Percentiles rank a stretch among this genome's conserved stretches.
Evolutionary conservation across 2,888 invertebrate species (phyloP).

Genomic region (Elmis aenea): DNA sequence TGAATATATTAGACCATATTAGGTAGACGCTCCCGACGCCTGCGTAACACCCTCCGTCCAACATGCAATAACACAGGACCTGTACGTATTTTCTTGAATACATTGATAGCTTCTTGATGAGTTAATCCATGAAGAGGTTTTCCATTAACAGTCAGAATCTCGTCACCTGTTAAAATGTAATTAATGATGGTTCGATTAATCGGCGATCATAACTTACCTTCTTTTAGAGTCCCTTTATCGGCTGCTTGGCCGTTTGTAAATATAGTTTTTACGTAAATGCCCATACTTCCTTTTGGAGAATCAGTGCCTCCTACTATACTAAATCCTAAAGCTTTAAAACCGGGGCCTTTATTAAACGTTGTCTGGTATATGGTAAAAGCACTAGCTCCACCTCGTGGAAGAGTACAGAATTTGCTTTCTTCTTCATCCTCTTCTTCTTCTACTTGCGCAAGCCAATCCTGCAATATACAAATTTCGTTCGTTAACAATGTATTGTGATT

Average conservation of each 20-base stretch:
- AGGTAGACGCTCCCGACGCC: slow-evolving; percentile 37
- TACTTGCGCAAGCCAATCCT: slow-evolving; percentile 38
- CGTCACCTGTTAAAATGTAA: slow-evolving; percentile 64
- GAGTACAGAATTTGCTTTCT: slow-evolving; percentile 55
- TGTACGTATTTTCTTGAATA: slow-evolving; percentile 87
- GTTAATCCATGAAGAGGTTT: slow-evolving; percentile 77
- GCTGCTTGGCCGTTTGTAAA: slow-evolving; percentile 82
- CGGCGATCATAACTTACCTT: slow-evolving; percentile 61
- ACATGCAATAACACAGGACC: slow-evolving; percentile 74
- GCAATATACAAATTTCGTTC: no score
- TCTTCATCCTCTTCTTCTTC: slow-evolving; percentile 50
- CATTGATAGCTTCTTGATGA: slow-evolving; percentile 84
- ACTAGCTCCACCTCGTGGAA: slow-evolving; percentile 53
- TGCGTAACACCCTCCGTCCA: slow-evolving; percentile 51
- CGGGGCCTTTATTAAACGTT: slow-evolving; percentile 72
- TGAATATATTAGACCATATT: slow-evolving; percentile 27
- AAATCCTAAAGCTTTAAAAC: slow-evolving; percentile 81
- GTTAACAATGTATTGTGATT: no score
- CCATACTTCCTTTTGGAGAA: slow-evolving; percentile 80
- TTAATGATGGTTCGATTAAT: not conserved
- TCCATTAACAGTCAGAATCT: slow-evolving; percentile 86
- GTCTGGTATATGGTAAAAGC: slow-evolving; percentile 53
- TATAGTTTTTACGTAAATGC: slow-evolving; percentile 83
- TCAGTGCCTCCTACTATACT: slow-evolving; percentile 86
- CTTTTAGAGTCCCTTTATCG: slow-evolving; percentile 70